Conservation (phyloP, 2,113 vertebrate genomes). For the Archocentrus centrarchus region DNA sequence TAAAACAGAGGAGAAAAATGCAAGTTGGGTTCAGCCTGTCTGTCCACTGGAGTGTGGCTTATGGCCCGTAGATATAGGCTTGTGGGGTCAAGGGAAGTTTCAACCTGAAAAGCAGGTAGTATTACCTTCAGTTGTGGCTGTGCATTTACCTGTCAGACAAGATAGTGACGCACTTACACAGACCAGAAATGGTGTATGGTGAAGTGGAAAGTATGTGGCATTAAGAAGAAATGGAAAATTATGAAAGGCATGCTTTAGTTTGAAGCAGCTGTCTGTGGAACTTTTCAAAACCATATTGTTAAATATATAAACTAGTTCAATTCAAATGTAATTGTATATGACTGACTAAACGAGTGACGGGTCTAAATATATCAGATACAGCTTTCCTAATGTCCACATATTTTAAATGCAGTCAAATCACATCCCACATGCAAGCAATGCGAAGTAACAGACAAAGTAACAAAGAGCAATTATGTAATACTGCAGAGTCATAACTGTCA, state of each 20-base stretch:
- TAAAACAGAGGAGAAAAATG: not conserved
- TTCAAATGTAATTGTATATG: not conserved
- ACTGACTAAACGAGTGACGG: not conserved
- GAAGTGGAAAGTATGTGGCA: slow-evolving; percentile 21
- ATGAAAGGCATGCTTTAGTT: not conserved
- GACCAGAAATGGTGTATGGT: slow-evolving; percentile 6
- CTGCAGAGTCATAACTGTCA: not conserved
- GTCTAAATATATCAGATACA: not conserved
- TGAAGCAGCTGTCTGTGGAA: not conserved
- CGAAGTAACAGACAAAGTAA: not conserved
- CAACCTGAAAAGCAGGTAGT: slow-evolving; percentile 69
- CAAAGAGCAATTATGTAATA: not conserved
- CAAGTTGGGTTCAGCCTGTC: not conserved
- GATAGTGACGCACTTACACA: slow-evolving; percentile 9
- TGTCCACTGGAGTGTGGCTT: not conserved
- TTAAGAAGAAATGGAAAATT: not conserved
- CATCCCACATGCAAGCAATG: not conserved
- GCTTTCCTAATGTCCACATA: not conserved
- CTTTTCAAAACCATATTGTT: not conserved
- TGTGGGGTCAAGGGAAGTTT: slow-evolving; percentile 57
- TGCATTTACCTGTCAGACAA: slow-evolving; percentile 65
- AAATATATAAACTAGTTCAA: not conserved
- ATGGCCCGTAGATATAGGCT: slow-evolving; percentile 24
- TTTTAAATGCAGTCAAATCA: not conserved
- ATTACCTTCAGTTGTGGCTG: slow-evolving; percentile 23